Evolutionary conservation across 2,797 vertebrate species (phyloP), one percentile per base, ranked within the genome.

Genomic region (Meriones psammophilus): DNA sequence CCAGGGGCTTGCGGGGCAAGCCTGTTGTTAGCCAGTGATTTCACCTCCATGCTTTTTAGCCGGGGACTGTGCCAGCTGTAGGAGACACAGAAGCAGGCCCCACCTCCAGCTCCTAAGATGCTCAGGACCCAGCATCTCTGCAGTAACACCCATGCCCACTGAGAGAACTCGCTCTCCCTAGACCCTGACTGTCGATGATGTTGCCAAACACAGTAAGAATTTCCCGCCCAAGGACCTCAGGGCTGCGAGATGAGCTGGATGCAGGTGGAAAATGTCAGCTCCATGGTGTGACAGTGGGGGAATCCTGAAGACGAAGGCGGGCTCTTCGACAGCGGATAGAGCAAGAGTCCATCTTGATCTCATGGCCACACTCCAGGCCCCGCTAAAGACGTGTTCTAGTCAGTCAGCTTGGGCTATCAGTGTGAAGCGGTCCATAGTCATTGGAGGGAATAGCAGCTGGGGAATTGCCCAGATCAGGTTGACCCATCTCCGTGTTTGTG

Each of bases 261-360:
- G 62, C 71, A 50, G 68, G 12, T 88, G 30, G 81, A 85, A 81
- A 95, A 96, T n/a, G 50, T 95, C 83, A 84, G 79, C 74, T 77
- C 85, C 50, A 42, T 90, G 66, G 54, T 54, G 3, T 93, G 30
- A 71, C 36, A 36, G 54, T 42, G 39, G 26, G 26, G 36, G 56
- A 77, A 77, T 81, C 92, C 56, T 92, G 3, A 0, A n/a, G 39
- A 56, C 68, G 33, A 69, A 26, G 7, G 12, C 8, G 6, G 6
- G 56, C 9, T 5, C 69, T 73, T 56, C 54, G 22, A 89, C 64
- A 73, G 12, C 36, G 42, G 50, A 64, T 81, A 17, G 66, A 79
- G 28, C 26, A 68, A 74, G 60, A 42, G 10, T 58, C 69, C 24
- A 1, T 58, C 66, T 92, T 33, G 13, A n/a, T 18, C 68, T 93